Conservation (phyloP, 2,797 vertebrate species). For the Platalea minor region DNA sequence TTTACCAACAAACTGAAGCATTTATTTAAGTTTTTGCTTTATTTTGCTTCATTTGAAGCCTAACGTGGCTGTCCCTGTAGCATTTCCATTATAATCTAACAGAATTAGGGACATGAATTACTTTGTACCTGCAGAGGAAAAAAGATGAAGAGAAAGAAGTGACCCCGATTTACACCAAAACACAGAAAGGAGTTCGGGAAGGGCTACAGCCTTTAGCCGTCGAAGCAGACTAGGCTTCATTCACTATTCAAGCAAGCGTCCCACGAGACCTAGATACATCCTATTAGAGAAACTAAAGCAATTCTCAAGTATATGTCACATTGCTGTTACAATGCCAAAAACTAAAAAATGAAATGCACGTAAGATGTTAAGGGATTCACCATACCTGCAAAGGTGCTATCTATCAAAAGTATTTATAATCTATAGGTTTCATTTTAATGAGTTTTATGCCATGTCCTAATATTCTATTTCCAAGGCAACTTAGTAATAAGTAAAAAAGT, state of each 20-base stretch:
- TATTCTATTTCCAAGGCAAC: background rate
- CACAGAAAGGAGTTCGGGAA: background rate
- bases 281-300: background rate
- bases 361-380: background rate
- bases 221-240: background rate
- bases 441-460: background rate
- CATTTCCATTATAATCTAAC: background rate
- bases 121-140: background rate
- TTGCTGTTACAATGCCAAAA: background rate
- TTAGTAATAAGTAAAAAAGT: background rate
- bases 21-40: background rate
- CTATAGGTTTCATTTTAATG: background rate
- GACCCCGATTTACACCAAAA: background rate
- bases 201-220: background rate
- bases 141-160: background rate
- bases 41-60: background rate
- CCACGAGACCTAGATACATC: background rate
- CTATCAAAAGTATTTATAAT: background rate
- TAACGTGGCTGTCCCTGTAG: background rate
- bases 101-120: background rate
- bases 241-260: background rate
- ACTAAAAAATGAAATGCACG: background rate
- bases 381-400: background rate
- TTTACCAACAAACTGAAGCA: background rate
- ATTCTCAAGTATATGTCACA: background rate